Evolutionary conservation across 2,888 invertebrate genomes (phyloP), one percentile per base, ranked within the genome.

Genomic region (Drosophila anceps): DNA sequence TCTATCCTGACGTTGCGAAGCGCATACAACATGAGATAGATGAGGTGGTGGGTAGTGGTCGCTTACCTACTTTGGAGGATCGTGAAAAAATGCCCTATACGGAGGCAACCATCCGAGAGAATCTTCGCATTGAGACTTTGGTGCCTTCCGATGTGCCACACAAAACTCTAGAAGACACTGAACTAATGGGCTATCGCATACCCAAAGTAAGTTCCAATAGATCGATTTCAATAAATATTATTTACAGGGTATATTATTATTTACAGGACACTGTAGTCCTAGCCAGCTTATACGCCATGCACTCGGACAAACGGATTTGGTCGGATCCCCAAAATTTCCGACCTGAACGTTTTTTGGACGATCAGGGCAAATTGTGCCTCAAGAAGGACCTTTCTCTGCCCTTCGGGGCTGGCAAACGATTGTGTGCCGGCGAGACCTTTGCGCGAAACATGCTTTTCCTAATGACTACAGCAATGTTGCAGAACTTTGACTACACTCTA

Each of bases 381-480:
- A 94, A 94, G 33, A 94, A 94, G 67, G 96, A 96, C 83, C 93
- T 93, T 43, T 94, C 95, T 0, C 78, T 96, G 46, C 95, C 95
- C 0, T 96, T 96, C 89, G 96, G 96, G 51, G 94, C 95, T 95
- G 96, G 96, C 0, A 94, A 95, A 79, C 93, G 96, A 31, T 91
- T 96, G 0, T 96, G 96, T 84, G 94, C 95, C 0, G 96, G 96
- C 0, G 96, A 96, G 91, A 96, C 96, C 0, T 95, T 95, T 88
- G 95, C 96, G 0, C 93, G 96, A 1, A 95, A 95, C 76, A 93
- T 94, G 76, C 93, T 96, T 90, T 96, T 96, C 90, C 93, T 95
- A 70, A 93, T 95, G 9, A 93, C 95, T 39, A 87, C 95, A 0
- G 94, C 93, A 0, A 93, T 96, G 72, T 93, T 95, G 91, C 96